phyloP scores from a whole-genome alignment of 2,113 vertebrate species.

The Phylloscopus trochilus region DNA sequence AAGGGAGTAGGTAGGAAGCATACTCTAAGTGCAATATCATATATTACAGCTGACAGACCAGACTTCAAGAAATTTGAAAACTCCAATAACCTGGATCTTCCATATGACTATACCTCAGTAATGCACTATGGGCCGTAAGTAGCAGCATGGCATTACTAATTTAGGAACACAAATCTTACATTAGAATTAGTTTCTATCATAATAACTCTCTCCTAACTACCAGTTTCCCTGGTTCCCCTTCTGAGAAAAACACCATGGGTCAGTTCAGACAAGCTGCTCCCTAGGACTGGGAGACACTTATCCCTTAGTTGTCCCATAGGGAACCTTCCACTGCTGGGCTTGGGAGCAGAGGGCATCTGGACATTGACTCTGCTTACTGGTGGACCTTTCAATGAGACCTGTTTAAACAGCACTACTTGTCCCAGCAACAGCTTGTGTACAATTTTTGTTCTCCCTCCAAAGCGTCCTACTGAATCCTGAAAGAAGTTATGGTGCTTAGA shows the following conservation, averaged over 20 bases:
- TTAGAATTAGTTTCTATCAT: neutral
- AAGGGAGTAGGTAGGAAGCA: neutral
- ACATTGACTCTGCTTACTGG: neutral
- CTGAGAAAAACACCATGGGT: neutral
- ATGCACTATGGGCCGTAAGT: slow-evolving; percentile 73
- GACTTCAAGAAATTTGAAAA: slow-evolving; percentile 61
- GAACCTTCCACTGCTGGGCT: neutral
- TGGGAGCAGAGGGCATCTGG: neutral
- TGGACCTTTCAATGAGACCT: neutral
- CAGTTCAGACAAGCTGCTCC: neutral
- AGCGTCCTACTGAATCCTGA: neutral
- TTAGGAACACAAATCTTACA: neutral
- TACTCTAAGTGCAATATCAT: neutral
- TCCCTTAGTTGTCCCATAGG: neutral
- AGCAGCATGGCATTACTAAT: neutral
- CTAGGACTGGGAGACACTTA: neutral
- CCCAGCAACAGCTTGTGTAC: neutral
- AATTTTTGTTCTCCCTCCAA: neutral
- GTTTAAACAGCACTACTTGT: neutral
- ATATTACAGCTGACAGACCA: slow-evolving; percentile 47
- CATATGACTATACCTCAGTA: slow-evolving; percentile 65
- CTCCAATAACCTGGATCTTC: slow-evolving; percentile 58
- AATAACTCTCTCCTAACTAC: neutral
- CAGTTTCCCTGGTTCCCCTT: neutral
- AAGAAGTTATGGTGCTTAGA: neutral